phyloP scores from a whole-genome alignment of 2,113 vertebrate genomes.

The Zapornia atra region DNA sequence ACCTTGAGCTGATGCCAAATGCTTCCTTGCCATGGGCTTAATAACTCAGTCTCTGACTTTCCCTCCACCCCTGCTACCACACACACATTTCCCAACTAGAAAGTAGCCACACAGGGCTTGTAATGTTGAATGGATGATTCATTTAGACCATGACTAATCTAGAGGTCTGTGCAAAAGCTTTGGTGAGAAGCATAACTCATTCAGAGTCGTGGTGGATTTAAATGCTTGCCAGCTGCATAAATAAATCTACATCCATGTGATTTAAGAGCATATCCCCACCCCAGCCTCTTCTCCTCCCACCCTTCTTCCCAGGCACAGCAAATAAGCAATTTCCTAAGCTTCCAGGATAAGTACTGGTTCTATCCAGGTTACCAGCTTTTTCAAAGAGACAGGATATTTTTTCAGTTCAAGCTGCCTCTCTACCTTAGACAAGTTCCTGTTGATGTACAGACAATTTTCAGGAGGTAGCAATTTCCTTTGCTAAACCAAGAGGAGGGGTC shows the following conservation, averaged over 20 bases:
- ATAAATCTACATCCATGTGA: neutral
- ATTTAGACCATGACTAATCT: neutral
- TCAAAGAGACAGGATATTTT: neutral
- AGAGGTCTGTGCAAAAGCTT: neutral
- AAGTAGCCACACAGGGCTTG: neutral
- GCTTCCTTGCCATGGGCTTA: neutral
- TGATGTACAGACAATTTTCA: neutral
- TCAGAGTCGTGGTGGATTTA: neutral
- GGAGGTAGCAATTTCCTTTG: neutral
- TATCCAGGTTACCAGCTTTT: neutral
- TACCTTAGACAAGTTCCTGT: neutral
- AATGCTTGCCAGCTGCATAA: neutral
- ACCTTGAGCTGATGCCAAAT: neutral
- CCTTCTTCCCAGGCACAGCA: neutral
- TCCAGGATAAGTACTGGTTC: neutral
- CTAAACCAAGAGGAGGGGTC: neutral
- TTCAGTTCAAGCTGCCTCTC: neutral
- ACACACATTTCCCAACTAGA: neutral
- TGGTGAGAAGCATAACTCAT: neutral
- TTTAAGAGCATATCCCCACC: neutral
- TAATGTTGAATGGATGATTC: neutral
- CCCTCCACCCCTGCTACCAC: neutral
- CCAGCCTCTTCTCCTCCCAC: neutral
- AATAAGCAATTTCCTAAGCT: neutral
- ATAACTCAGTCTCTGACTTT: neutral